phyloP scores from a whole-genome alignment of 1,140 invertebrate species.

The Drosophila mojavensis region DNA sequence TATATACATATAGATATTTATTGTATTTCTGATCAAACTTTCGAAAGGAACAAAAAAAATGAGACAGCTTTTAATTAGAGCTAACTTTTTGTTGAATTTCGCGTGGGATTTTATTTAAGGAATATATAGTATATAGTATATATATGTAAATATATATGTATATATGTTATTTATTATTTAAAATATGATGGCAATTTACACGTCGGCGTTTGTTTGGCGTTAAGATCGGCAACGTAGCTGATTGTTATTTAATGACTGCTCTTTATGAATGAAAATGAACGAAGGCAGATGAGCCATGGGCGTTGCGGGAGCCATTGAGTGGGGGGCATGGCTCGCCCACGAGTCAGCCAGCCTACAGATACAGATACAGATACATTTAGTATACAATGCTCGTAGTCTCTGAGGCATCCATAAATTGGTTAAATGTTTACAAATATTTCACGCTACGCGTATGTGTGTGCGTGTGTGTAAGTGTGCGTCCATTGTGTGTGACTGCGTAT shows the following conservation, averaged over 20 bases:
- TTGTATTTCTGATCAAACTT: constrained; percentile 42
- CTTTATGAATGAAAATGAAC: constrained; percentile 74
- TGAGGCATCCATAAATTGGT: constrained; percentile 66
- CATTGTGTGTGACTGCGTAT: constrained; percentile 21
- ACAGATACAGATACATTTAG: constrained; percentile 35
- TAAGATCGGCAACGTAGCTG: constrained; percentile 68
- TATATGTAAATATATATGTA: neutral
- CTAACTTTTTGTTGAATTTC: constrained; percentile 50
- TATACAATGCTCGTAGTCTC: constrained; percentile 56
- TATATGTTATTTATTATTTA: neutral
- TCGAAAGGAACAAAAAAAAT: constrained; percentile 28
- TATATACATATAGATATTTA: constrained; percentile 1
- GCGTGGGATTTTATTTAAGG: constrained; percentile 52
- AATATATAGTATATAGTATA: constrained; percentile 16
- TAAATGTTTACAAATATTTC: constrained; percentile 83
- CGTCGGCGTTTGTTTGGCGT: constrained; percentile 78
- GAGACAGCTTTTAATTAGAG: constrained; percentile 68
- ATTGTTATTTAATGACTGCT: constrained; percentile 79
- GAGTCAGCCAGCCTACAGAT: constrained; percentile 22
- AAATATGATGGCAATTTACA: constrained; percentile 69
- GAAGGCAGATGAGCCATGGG: neutral
- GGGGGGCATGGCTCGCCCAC: constrained; percentile 39
- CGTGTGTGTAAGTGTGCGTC: constrained; percentile 2
- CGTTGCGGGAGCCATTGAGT: neutral
- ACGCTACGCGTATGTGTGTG: constrained; percentile 37